A percentile compares a stretch with the other conserved stretches of the same genome.
Evolutionary conservation across 2,113 vertebrate species (phyloP).

Genomic region (Xenus cinereus): DNA sequence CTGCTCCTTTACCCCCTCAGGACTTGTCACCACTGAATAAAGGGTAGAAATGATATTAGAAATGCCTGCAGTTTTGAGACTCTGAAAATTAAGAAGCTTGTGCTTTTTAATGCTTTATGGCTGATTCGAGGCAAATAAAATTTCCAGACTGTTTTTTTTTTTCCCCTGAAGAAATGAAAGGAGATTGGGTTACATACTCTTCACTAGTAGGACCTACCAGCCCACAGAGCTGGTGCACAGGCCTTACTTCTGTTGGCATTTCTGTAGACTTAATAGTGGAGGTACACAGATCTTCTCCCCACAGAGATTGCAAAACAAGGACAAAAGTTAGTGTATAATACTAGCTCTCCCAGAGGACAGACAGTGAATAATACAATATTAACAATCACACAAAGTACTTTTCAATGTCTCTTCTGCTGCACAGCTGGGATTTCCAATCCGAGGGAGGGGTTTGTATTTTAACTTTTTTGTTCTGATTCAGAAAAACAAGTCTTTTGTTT

Average conservation of each 20-base stretch:
- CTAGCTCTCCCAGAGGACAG: background rate
- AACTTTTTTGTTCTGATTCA: background rate
- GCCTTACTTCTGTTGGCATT: background rate
- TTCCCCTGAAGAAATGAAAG: background rate
- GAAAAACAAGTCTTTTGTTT: background rate
- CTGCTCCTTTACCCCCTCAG: slow-evolving; percentile 10
- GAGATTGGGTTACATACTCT: background rate
- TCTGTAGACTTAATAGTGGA: background rate
- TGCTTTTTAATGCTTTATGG: slow-evolving; percentile 16
- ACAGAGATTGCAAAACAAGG: background rate
- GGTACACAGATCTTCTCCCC: background rate
- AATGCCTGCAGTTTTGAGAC: background rate
- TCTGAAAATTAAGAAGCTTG: background rate
- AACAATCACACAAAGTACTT: background rate
- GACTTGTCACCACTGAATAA: slow-evolving; percentile 49
- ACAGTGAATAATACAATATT: background rate
- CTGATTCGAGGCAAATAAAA: background rate
- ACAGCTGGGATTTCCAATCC: background rate
- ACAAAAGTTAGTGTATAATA: background rate
- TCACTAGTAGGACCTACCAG: background rate
- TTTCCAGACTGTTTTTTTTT: background rate
- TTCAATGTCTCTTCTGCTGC: background rate
- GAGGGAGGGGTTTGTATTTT: rapidly evolving
- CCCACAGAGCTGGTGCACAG: background rate
- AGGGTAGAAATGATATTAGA: background rate